Conservation (phyloP, 2,888 invertebrate species). For the Abscondita cerata region DNA sequence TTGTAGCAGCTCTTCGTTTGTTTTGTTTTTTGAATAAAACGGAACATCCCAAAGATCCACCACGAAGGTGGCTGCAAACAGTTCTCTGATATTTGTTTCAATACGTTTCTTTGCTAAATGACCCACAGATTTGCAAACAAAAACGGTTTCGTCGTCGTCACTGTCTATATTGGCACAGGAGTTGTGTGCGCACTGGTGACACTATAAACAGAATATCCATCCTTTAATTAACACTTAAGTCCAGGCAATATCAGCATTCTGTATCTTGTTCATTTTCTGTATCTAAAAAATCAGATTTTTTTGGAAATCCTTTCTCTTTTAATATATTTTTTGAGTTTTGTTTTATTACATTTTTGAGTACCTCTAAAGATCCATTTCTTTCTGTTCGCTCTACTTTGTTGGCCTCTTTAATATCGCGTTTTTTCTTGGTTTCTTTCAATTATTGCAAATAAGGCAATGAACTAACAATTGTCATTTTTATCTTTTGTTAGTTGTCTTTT, state of each 20-base stretch:
- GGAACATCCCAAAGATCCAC: no score
- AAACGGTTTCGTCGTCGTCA: neutral
- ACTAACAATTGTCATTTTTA: neutral
- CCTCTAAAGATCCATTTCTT: neutral
- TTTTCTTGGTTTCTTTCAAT: neutral
- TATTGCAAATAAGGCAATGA: neutral
- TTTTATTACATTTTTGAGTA: neutral
- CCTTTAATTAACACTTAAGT: neutral
- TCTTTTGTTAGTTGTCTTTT: neutral
- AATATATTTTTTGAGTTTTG: neutral
- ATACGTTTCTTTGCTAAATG: neutral
- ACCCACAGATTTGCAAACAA: neutral
- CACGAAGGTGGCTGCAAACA: no score
- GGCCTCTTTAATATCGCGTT: neutral
- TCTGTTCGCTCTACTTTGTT: neutral
- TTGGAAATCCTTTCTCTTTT: neutral
- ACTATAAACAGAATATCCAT: neutral
- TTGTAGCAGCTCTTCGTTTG: no score
- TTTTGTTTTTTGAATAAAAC: no score
- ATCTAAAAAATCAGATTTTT: neutral
- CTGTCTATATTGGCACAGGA: neutral
- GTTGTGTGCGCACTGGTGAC: neutral
- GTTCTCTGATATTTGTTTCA: no score
- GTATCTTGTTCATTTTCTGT: slow-evolving; percentile 28
- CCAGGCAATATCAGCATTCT: slow-evolving; percentile 6